Base-by-base conservation (phyloP, 2,797 vertebrate species). In the Ambastaia sidthimunki region DNA sequence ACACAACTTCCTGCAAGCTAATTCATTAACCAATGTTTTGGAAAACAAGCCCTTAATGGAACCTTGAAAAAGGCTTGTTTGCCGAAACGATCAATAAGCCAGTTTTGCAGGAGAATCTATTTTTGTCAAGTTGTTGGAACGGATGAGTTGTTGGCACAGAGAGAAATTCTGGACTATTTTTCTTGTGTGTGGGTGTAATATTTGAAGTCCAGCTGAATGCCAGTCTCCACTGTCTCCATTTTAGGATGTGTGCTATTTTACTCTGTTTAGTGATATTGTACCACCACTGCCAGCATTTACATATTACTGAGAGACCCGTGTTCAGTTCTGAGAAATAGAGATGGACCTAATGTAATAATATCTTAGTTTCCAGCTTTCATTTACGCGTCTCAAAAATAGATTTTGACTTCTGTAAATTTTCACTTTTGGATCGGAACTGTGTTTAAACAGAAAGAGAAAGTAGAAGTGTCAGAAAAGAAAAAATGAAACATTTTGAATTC, bases 371-470 rank as follows among this genome's bases (percentile, higher is more conserved):
- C 52, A 11, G 4, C 13, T 34, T 44, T 12, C 9, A 21, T 15
- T 65, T 28, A 48, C 44, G 13, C n/a, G 47, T 18, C 52, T 28
- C 9, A 71, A 12, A 57, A 55, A 66, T 13, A 7, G 9, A 4
- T 23, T 23, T 9, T 21, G 19, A 57, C 54, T 21, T 10, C 54
- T 57, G 3, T 21, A 12, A 57, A 59, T 59, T 31, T 60, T 28
- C 25, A 28, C 23, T 60, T 5, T 31, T 25, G 0, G 28, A 15
- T 25, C 13, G 4, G 5, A 28, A 28, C 13, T 6, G 59, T 25
- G 23, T 31, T 60, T 31, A 5, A 31, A 77, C 47, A 76, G 66
- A 77, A 54, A 80, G 41, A 70, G 63, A 80, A 59, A 75, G 54
- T 37, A 57, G 34, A 57, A 74, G 28, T 57, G 3, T 11, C 11